These are phyloP conservation scores for Triops longicaudatus DNA, from an alignment of 1,140 invertebrate species.

Conservation along the genomic window DNA sequence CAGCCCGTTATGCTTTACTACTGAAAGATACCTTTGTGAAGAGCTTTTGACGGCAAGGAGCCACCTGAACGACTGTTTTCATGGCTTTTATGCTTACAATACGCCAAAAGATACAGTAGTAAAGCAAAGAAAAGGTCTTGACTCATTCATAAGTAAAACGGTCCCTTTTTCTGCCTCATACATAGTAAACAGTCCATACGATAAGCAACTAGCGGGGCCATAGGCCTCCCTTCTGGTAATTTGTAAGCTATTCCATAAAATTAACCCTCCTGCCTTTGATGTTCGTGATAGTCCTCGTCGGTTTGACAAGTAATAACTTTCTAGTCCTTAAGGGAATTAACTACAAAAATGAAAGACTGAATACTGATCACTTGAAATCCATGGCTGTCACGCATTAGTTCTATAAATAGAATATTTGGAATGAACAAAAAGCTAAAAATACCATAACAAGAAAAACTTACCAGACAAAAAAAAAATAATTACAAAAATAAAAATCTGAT, in stretches of 20 bases:
- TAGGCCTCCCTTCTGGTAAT: neutral
- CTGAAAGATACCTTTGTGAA: neutral
- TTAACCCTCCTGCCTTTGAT: neutral
- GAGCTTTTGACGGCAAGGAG: neutral
- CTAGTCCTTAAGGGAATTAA: too few relatives aligned
- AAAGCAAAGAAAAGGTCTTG: neutral
- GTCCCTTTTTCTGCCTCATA: neutral
- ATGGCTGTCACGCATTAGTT: neutral
- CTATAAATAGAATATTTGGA: too few relatives aligned
- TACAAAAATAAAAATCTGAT: too few relatives aligned
- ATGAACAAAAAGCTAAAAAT: too few relatives aligned
- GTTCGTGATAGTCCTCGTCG: neutral
- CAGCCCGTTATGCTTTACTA: neutral
- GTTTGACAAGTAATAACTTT: too few relatives aligned
- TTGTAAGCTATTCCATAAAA: neutral
- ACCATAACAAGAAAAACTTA: too few relatives aligned
- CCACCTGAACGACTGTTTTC: neutral
- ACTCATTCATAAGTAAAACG: slow-evolving; percentile 1
- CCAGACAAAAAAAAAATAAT: too few relatives aligned
- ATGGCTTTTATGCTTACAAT: neutral
- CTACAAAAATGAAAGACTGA: too few relatives aligned
- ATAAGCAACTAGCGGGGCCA: neutral
- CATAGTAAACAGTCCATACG: neutral
- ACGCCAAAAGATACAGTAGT: neutral
- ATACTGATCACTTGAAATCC: neutral